Conservation (phyloP, 1,140 invertebrate genomes). For the Drosophila azteca region DNA sequence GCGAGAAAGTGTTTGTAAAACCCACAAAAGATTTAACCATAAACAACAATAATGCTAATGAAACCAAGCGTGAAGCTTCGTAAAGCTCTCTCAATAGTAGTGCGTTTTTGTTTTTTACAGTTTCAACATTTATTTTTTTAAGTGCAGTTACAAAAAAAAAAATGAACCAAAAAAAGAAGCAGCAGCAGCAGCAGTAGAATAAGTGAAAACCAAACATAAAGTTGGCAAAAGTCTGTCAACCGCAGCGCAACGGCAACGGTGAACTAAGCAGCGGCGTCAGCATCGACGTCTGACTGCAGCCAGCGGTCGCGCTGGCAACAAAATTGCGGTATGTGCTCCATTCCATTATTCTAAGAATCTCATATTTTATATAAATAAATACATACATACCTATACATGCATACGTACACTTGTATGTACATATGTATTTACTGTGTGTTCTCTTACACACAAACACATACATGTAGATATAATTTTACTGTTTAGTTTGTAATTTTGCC, state of each 20-base stretch:
- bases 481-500: constrained; percentile 47
- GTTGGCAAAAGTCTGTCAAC: constrained; percentile 39
- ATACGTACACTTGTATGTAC: no score
- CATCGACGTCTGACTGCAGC: constrained; percentile 56
- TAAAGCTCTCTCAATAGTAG: constrained; percentile 3
- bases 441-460: constrained; percentile 8
- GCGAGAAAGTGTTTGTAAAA: constrained; percentile 32
- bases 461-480: constrained; percentile 26
- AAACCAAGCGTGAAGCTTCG: constrained; percentile 42
- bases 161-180: constrained; percentile 1
- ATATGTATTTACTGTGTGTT: constrained; percentile 11
- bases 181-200: constrained; percentile 17
- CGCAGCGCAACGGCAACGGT: constrained; percentile 23
- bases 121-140: constrained; percentile 24
- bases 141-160: constrained; percentile 3
- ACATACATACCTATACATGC: no score
- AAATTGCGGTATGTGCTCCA: constrained; percentile 54
- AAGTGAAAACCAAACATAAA: constrained; percentile 36
- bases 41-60: constrained; percentile 35
- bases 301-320: constrained; percentile 64
- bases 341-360: background rate
- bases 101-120: constrained; percentile 18
- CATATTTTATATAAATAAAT: constrained; percentile 4
- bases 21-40: constrained; percentile 19
- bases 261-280: constrained; percentile 40